Evolutionary conservation across 2,113 vertebrate species (phyloP).

Genomic region (mouse (Mus musculus)): DNA sequence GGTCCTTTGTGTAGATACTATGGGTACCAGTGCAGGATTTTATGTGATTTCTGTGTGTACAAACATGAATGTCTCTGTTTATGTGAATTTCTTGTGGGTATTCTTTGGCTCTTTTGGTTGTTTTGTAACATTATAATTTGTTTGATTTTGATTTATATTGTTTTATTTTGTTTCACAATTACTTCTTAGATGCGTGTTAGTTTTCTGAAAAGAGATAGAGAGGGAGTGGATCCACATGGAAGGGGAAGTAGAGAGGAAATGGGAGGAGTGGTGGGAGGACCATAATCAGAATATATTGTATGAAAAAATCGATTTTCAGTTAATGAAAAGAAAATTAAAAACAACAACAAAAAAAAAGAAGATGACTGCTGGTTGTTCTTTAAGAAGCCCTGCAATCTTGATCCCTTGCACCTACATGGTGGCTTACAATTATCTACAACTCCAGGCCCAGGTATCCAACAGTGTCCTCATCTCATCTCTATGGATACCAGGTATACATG

Average conservation of each 20-base stretch:
- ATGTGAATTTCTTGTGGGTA: background rate
- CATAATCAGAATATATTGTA: background rate
- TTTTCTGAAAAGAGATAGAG: background rate
- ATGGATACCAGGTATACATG: background rate
- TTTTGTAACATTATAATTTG: background rate
- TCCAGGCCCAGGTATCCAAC: background rate
- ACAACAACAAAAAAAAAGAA: background rate
- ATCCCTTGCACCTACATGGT: background rate
- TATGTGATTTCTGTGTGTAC: background rate
- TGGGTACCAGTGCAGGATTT: background rate
- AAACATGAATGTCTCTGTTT: background rate
- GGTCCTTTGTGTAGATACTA: background rate
- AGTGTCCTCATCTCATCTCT: background rate
- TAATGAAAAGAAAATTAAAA: background rate
- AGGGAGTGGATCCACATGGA: background rate
- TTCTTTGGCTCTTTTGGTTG: background rate
- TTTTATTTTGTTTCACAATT: background rate
- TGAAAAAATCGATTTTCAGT: background rate
- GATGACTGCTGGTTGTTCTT: background rate
- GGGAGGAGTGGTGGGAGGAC: background rate
- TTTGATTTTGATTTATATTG: background rate
- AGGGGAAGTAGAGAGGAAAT: background rate
- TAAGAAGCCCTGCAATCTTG: too few species aligned
- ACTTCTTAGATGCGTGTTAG: background rate
- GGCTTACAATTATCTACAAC: background rate